phyloP scores from a whole-genome alignment of 2,888 invertebrate genomes.

The Himalopsyche tibetana region DNA sequence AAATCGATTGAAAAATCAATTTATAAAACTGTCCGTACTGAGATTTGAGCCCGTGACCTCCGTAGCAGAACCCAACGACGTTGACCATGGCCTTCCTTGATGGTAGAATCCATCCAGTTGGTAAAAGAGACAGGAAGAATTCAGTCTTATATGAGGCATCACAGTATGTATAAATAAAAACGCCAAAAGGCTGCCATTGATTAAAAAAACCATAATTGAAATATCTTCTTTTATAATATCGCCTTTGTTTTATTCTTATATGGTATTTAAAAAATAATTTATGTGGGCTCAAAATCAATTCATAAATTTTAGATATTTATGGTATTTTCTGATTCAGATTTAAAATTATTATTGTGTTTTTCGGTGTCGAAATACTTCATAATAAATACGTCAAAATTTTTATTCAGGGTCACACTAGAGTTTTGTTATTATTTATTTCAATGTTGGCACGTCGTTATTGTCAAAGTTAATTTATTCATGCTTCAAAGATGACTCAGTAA shows the following conservation, averaged over 20 bases:
- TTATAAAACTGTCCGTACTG: no score
- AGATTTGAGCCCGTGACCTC: no score
- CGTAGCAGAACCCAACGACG: no score
- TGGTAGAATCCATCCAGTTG: no score
- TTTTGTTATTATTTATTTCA: background rate
- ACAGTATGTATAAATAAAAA: no score
- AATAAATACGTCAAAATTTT: background rate
- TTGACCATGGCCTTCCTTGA: no score
- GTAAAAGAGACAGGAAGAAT: no score
- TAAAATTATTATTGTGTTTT: background rate
- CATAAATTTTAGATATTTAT: background rate
- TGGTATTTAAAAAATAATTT: background rate
- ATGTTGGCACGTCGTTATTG: conserved; percentile 4
- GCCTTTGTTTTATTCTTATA: background rate
- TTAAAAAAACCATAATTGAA: background rate
- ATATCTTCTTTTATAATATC: background rate
- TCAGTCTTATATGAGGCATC: no score
- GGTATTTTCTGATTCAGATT: background rate
- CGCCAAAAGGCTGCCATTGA: no score
- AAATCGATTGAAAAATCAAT: no score
- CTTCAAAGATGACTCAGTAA: background rate
- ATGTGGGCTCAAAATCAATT: background rate
- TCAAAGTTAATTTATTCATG: conserved; percentile 3
- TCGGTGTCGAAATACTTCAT: background rate
- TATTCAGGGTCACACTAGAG: background rate